phyloP scores from a whole-genome alignment of 2,113 vertebrate species.

The Tauraco erythrolophus region DNA sequence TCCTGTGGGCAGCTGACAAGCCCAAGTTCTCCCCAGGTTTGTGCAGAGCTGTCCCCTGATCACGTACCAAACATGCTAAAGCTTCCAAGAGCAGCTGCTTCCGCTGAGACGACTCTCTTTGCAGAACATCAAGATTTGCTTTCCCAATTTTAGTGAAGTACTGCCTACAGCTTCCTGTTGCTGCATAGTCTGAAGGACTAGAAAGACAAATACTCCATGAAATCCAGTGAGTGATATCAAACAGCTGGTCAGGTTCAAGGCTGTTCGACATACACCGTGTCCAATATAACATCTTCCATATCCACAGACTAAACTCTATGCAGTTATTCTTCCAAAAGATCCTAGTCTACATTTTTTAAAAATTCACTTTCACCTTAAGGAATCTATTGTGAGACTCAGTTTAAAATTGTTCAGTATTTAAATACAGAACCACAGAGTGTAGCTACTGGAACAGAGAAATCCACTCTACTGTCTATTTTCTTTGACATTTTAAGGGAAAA shows the following conservation, averaged over 20 bases:
- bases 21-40: neutral
- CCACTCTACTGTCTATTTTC: neutral
- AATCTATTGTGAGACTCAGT: neutral
- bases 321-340: neutral
- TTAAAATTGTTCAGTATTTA: neutral
- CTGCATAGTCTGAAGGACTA: conserved; percentile 44
- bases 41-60: neutral
- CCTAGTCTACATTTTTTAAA: neutral
- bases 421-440: neutral
- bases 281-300: neutral
- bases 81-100: conserved; percentile 37
- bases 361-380: neutral
- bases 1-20: neutral
- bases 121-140: conserved; percentile 43
- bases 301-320: neutral
- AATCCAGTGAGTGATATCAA: neutral
- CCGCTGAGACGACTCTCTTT: neutral
- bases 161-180: conserved; percentile 43
- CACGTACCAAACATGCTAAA: conserved; percentile 59
- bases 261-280: neutral
- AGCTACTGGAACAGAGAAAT: neutral
- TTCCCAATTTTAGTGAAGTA: neutral
- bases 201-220: neutral
- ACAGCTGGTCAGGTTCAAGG: neutral
- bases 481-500: neutral